Evolutionary conservation across 2,113 vertebrate genomes (phyloP).

Genomic region (Monopterus albus): DNA sequence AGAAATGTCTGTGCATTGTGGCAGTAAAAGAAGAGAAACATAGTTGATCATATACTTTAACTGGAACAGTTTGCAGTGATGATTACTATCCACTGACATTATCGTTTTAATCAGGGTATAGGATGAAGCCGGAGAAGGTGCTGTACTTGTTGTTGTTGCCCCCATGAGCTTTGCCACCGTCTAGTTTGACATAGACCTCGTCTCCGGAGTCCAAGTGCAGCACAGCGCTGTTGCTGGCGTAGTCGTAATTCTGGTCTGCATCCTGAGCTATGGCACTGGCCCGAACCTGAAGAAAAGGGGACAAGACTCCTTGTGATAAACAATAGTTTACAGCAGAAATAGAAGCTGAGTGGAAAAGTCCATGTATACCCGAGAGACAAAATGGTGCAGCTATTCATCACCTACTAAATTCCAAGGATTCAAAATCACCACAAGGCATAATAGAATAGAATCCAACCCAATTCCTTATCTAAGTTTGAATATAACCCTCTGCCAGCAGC

Average conservation of each 20-base stretch:
- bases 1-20: conserved; percentile 18
- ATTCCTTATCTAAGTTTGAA: not conserved
- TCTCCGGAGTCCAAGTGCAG: conserved; percentile 94
- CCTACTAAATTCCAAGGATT: conserved; percentile 7
- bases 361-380: conserved; percentile 41
- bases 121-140: conserved; percentile 96
- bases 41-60: conserved; percentile 7
- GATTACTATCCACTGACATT: conserved; percentile 26
- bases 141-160: conserved; percentile 98
- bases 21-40: conserved; percentile 39
- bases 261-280: conserved; percentile 96
- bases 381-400: conserved; percentile 6
- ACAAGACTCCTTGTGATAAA: not conserved
- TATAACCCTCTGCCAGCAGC: not conserved
- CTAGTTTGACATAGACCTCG: conserved; percentile 94
- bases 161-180: conserved; percentile 94
- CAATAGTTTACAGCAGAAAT: not conserved
- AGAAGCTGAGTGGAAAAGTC: conserved; percentile 18
- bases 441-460: not conserved
- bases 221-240: conserved; percentile 95
- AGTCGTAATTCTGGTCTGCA: conserved; percentile 96
- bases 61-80: conserved; percentile 17
- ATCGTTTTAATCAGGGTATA: conserved; percentile 88
- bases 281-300: conserved; percentile 82
- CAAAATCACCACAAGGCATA: not conserved